Evolutionary conservation across 2,113 vertebrate genomes (phyloP), one percentile per base, ranked within the genome.

Genomic region (Atrichornis clamosus): DNA sequence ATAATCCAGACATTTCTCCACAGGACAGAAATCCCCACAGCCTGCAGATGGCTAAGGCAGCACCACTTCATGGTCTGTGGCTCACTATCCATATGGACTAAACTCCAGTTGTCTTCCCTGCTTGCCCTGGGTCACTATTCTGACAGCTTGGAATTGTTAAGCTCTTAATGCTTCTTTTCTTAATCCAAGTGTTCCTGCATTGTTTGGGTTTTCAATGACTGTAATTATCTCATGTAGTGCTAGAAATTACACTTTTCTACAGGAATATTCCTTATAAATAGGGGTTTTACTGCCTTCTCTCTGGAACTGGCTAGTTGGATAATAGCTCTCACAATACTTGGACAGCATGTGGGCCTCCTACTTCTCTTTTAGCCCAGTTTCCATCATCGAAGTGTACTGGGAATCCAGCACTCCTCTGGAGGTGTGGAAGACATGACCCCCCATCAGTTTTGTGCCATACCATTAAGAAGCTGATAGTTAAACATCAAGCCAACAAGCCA

Each of bases 391-490:
- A 32, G 30, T 9, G n/a, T 5, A 22, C 12, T 33, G 53, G 77
- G 53, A 93, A 91, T 39, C 35, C 3, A 42, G 15, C 41, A 60
- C 17, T 9, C 30, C 50, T 74, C 16, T 33, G 69, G 52, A 79
- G 53, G 53, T 0, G 0, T 19, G 28, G 21, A 35, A 75, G 17
- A 37, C 39, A 3, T 1, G 9, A 28, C 27, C 6, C 28, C 17
- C 28, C 15, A 50, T 11, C 32, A 46, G 23, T 4, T 35, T 79
- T 52, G 28, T 70, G 21, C 24, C 39, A 27, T 6, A 7, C 6
- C 33, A 30, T 5, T 11, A 26, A n/a, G n/a, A 49, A 75, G 9
- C 17, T 67, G 16, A 13, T 22, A 35, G 23, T 63, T 35, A 19
- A 3, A 22, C 16, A 62, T 32, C 58, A 28, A 67, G 65, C 13